These are phyloP conservation scores for Probosciger aterrimus DNA, from an alignment of 2,113 vertebrate species.

Conservation along the genomic window DNA sequence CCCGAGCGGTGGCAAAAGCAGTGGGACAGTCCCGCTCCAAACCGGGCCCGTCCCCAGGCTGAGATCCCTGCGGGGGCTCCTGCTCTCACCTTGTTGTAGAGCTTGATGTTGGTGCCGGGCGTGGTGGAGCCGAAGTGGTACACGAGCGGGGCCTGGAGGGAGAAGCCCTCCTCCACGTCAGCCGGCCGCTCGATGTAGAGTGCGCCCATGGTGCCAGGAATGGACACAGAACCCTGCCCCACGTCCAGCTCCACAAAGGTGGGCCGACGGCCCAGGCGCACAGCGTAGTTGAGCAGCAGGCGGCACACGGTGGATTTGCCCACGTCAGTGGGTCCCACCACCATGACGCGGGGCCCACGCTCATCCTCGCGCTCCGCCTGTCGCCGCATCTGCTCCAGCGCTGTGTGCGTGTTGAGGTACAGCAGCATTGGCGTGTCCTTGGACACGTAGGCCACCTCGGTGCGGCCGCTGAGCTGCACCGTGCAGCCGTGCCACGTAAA, in stretches of 20 bases:
- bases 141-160: conserved; percentile 94
- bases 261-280: conserved; percentile 93
- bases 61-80: neutral
- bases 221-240: conserved; percentile 93
- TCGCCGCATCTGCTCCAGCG: conserved; percentile 95
- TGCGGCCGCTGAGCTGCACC: conserved; percentile 89
- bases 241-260: conserved; percentile 96
- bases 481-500: conserved; percentile 98
- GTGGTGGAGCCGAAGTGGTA: conserved; percentile 98
- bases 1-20: neutral
- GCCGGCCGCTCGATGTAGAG: conserved; percentile 95
- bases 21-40: neutral
- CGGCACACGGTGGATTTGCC: conserved; percentile 87
- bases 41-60: neutral
- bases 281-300: conserved; percentile 90
- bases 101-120: conserved; percentile 97
- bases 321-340: conserved; percentile 93
- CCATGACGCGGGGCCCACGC: conserved; percentile 93
- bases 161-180: conserved; percentile 96
- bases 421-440: conserved; percentile 96
- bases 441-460: conserved; percentile 94
- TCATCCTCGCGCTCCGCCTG: conserved; percentile 94
- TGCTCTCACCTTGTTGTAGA: conserved; percentile 91
- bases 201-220: conserved; percentile 93
- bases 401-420: conserved; percentile 95